These are phyloP conservation scores for Nothoprocta pentlandii DNA, from an alignment of 2,113 vertebrate species.

Conservation along the genomic window DNA sequence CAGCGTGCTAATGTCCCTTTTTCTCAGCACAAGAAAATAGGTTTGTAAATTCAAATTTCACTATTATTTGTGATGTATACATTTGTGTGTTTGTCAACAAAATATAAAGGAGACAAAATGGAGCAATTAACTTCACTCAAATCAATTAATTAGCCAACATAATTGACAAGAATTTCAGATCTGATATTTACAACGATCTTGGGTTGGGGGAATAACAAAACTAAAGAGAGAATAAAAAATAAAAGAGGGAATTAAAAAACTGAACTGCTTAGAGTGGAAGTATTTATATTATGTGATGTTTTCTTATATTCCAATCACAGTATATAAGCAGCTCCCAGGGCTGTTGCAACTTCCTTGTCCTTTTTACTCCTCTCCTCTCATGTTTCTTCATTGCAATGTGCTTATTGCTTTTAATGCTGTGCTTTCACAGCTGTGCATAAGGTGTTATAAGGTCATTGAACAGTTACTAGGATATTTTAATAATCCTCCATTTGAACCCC, in stretches of 20 bases:
- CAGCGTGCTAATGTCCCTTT: slow-evolving; percentile 83
- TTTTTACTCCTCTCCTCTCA: background rate
- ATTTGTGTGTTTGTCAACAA: background rate
- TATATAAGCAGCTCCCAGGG: background rate
- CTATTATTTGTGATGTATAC: background rate
- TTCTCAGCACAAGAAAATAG: slow-evolving; percentile 80
- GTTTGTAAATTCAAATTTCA: slow-evolving; percentile 70
- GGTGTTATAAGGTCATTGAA: background rate
- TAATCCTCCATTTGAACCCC: background rate
- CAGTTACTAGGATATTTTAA: background rate
- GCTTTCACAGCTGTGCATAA: background rate
- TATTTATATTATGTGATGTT: background rate
- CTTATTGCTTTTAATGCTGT: background rate
- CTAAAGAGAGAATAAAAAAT: background rate
- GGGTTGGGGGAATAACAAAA: background rate
- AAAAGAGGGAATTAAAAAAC: too few relatives aligned
- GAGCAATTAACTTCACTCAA: background rate
- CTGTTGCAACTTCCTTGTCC: background rate
- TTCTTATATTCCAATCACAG: background rate
- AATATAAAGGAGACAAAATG: background rate
- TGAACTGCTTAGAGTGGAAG: too few relatives aligned
- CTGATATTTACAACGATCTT: background rate
- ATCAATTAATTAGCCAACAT: background rate
- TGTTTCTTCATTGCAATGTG: background rate
- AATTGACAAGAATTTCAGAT: background rate